Evolutionary conservation across 2,113 vertebrate species (phyloP).

Genomic region (Brachypteracias leptosomus): DNA sequence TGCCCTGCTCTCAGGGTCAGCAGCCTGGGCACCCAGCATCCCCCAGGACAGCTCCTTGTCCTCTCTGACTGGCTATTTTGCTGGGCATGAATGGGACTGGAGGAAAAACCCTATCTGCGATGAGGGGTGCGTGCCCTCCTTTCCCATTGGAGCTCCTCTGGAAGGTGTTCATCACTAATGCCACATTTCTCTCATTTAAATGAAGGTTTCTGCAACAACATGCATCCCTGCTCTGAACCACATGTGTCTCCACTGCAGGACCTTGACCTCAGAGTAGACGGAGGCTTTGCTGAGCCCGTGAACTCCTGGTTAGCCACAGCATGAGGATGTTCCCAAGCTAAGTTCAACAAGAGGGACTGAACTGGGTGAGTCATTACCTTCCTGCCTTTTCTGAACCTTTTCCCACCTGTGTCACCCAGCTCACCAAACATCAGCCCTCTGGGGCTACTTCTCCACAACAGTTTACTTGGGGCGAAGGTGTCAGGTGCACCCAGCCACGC

Average conservation of each 20-base stretch:
- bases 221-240: neutral
- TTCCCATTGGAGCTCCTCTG: neutral
- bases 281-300: neutral
- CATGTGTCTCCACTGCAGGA: rapidly evolving
- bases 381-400: neutral
- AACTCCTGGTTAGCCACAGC: rapidly evolving
- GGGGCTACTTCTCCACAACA: neutral
- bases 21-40: neutral
- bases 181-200: neutral
- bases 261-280: neutral
- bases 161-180: neutral
- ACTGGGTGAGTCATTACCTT: neutral
- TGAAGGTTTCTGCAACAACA: neutral
- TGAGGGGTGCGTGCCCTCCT: neutral
- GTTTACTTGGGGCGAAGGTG: neutral
- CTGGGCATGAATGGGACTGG: neutral
- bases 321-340: neutral
- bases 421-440: neutral
- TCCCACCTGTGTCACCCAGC: neutral
- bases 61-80: neutral
- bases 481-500: rapidly evolving
- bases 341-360: rapidly evolving
- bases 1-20: neutral
- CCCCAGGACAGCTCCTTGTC: neutral
- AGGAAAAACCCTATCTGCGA: neutral